A percentile compares a stretch with the other conserved stretches of the same genome.
Conservation (phyloP, 1,140 invertebrate genomes). For the Drosophila erecta region DNA sequence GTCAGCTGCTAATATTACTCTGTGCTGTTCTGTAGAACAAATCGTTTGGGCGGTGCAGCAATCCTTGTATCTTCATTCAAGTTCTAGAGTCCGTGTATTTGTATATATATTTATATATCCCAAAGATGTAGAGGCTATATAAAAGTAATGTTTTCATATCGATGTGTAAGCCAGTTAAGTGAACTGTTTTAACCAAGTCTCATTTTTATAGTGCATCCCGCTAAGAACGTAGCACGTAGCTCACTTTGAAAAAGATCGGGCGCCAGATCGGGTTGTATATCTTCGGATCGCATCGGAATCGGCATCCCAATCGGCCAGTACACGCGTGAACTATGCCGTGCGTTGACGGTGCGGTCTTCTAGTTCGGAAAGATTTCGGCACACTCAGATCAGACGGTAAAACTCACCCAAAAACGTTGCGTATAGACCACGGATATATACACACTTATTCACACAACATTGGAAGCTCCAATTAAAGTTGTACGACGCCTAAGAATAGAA, state of each 20-base stretch:
- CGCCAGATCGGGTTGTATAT: slow-evolving; percentile 21
- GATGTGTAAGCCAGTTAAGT: too few relatives aligned
- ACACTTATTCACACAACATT: slow-evolving; percentile 33
- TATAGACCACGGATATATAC: slow-evolving; percentile 30
- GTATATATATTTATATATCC: background rate
- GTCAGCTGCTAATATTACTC: background rate
- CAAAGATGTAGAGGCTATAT: background rate
- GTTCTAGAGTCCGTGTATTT: background rate
- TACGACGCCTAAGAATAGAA: slow-evolving; percentile 31
- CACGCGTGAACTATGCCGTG: slow-evolving; percentile 79
- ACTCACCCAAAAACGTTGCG: slow-evolving; percentile 15
- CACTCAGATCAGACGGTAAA: slow-evolving; percentile 50
- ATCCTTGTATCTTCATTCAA: background rate
- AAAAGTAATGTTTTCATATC: background rate
- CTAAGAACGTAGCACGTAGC: background rate
- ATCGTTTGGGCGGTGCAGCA: background rate
- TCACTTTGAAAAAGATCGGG: slow-evolving; percentile 13
- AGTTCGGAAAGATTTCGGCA: slow-evolving; percentile 55
- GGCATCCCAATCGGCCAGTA: slow-evolving; percentile 58
- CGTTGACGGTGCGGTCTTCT: slow-evolving; percentile 71
- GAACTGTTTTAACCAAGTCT: background rate
- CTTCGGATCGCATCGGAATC: slow-evolving; percentile 29
- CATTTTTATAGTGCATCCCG: background rate
- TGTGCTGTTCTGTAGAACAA: too few relatives aligned
- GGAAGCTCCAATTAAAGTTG: slow-evolving; percentile 54